Evolutionary conservation across 2,113 vertebrate genomes (phyloP), one percentile per base, ranked within the genome.

Genomic region (Tachysurus vachellii): DNA sequence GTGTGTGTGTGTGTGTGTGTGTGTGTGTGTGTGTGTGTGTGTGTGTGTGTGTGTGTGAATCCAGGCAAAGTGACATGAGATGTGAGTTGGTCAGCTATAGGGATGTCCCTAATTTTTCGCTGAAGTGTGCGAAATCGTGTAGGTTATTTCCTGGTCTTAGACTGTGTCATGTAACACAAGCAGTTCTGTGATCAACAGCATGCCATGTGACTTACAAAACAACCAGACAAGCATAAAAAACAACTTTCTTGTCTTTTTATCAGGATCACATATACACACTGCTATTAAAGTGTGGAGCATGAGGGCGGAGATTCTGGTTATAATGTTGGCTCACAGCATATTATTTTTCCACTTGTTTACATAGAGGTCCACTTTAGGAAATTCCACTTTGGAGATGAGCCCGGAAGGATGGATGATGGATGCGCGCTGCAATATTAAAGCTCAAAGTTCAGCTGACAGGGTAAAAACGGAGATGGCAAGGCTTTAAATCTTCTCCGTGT

Each of bases 311-410:
- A 61, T 21, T 36, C 54, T 11, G 28, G 28, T 84, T 70, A 36
- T 62, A 28, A 36, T 59, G 61, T 70, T 64, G 59, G 88, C 83
- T 87, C 80, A 80, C 86, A 83, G 59, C 53, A 75, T 85, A 83
- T 86, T 83, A n/a, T 28, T 76, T 88, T 88, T 81, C 84, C 42
- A 47, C 71, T 84, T 88, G 85, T 86, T 90, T 82, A 88, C 89
- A 84, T 75, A 47, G 82, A 88, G 68, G 61, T 88, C 59, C 79
- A 88, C 56, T 71, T 79, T 70, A 79, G 85, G 87, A 86, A 80
- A 88, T 85, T 86, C 77, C 71, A 80, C 36, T 71, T 56, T 75
- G 54, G 54, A 59, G 31, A 56, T 44, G 42, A 83, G 47, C 53
- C 83, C 83, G 28, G 66, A 61, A 66, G 28, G 23, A 68, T 50